Evolutionary conservation across 2,888 invertebrate species (phyloP).

Genomic region (Blastobasis lacticolella): DNA sequence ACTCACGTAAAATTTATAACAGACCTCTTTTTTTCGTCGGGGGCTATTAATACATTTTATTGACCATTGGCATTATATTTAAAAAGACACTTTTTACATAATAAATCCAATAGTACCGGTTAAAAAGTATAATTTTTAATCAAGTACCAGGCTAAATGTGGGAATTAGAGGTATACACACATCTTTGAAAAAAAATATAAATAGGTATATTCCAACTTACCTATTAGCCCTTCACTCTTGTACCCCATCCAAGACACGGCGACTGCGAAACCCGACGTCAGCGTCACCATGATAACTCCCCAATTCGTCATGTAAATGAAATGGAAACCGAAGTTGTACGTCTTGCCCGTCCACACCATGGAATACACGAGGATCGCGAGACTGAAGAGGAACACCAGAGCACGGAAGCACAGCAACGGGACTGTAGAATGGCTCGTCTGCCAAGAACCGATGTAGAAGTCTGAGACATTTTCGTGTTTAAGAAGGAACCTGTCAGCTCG

Average conservation of each 20-base stretch:
- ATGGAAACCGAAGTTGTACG: constrained; percentile 29
- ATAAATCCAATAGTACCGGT: constrained; percentile 12
- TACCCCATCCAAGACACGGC: constrained; percentile 34
- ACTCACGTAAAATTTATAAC: no score
- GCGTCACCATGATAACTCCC: constrained; percentile 45
- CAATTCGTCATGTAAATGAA: constrained; percentile 58
- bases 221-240: constrained; percentile 31
- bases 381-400: constrained; percentile 39
- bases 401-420: constrained; percentile 38
- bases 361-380: constrained; percentile 39
- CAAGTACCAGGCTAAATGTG: no score
- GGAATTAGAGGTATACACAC: no score
- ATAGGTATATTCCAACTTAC: constrained; percentile 27
- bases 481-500: constrained; percentile 30
- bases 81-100: constrained; percentile 34
- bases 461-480: constrained; percentile 36
- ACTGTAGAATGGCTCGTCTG: constrained; percentile 39
- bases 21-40: no score
- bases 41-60: no score
- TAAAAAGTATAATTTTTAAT: no score
- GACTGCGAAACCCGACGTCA: constrained; percentile 37
- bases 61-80: no score
- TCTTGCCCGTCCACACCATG: constrained; percentile 21
- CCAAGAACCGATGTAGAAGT: constrained; percentile 45
- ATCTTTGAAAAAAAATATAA: no score